These are phyloP conservation scores for Crotalus horridus DNA, from an alignment of 2,113 vertebrate species.

Conservation along the genomic window DNA sequence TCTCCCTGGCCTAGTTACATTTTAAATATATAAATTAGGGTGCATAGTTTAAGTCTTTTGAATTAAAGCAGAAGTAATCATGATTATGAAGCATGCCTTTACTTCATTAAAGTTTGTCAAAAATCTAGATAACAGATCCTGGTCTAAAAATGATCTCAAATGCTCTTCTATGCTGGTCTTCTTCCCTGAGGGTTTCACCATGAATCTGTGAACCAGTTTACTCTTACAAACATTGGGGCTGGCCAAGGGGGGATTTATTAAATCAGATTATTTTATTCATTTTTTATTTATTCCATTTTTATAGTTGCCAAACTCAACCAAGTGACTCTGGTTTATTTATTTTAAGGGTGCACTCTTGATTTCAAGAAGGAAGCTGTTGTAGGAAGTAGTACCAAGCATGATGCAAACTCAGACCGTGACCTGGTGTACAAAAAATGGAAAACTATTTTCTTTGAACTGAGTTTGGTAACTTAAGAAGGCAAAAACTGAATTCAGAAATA, in stretches of 20 bases:
- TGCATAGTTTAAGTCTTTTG: not conserved
- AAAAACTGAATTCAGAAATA: not conserved
- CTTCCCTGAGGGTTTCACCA: not conserved
- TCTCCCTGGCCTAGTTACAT: not conserved
- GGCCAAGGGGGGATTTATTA: not conserved
- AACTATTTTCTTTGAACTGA: not conserved
- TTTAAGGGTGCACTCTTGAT: not conserved
- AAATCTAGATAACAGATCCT: not conserved
- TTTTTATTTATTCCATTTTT: not conserved
- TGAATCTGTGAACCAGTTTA: not conserved
- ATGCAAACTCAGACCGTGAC: not conserved
- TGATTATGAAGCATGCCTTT: not conserved
- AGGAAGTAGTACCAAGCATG: not conserved
- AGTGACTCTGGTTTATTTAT: not conserved
- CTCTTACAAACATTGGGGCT: not conserved
- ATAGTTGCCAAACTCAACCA: not conserved
- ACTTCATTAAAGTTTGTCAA: not conserved
- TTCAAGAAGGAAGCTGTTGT: not conserved
- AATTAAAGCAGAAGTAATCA: not conserved
- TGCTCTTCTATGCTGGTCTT: not conserved
- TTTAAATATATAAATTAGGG: constrained; percentile 2
- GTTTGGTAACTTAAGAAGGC: not conserved
- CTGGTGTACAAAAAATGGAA: not conserved
- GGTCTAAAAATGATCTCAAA: not conserved
- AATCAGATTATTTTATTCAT: not conserved